Evolutionary conservation across 2,113 vertebrate species (phyloP).

Genomic region (Coptodon rendalli): DNA sequence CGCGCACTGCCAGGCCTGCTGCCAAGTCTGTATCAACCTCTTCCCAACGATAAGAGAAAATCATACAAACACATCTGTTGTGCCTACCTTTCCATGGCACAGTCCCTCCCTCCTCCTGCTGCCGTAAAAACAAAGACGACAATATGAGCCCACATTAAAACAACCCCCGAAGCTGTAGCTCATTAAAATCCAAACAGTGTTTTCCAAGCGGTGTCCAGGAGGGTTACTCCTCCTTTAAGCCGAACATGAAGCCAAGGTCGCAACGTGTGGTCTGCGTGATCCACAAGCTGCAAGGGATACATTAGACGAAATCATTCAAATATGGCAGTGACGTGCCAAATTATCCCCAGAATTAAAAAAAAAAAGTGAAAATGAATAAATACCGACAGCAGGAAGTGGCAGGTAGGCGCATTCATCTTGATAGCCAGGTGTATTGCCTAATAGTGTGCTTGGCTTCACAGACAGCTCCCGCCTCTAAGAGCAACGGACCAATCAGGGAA

Average conservation of each 20-base stretch:
- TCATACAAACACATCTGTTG: not conserved
- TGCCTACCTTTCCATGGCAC: constrained; percentile 28
- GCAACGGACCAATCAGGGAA: not conserved
- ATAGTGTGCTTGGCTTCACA: constrained; percentile 4
- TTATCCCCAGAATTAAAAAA: not conserved
- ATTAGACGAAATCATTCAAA: constrained; percentile 29
- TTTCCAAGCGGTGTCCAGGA: not conserved
- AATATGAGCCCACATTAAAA: not conserved
- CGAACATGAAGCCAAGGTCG: constrained; percentile 36
- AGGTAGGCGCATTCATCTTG: constrained; percentile 47
- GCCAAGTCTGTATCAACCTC: not conserved
- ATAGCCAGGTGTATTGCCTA: constrained; percentile 35
- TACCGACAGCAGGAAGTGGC: constrained; percentile 59
- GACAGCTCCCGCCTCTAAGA: constrained; percentile 7
- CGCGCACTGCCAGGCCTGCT: not conserved
- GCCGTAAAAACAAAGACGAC: not conserved
- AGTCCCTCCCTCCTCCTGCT: not conserved
- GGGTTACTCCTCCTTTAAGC: constrained; percentile 19
- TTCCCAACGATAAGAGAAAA: not conserved
- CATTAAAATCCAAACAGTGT: not conserved
- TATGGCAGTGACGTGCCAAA: constrained; percentile 23
- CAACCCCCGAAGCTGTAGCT: not conserved
- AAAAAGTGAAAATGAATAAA: constrained; percentile 35
- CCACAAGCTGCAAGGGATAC: constrained; percentile 16
- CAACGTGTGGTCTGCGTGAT: constrained; percentile 11